Conservation (phyloP, 1,140 invertebrate genomes). For the Lepidurus apus region DNA sequence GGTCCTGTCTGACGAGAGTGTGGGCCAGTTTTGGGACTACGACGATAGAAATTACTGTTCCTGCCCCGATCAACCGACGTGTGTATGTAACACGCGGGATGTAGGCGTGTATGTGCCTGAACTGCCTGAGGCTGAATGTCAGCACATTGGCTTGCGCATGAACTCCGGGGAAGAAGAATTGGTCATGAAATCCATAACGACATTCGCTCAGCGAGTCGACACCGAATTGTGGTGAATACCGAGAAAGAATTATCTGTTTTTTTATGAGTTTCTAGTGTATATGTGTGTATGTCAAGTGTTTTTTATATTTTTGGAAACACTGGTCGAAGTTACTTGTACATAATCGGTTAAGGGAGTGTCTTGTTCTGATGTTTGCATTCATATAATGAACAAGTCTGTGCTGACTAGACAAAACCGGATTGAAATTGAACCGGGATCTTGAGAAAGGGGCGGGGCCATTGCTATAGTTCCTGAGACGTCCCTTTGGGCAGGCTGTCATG, state of each 20-base stretch:
- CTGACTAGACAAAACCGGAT: background rate
- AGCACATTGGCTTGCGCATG: background rate
- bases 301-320: background rate
- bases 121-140: background rate
- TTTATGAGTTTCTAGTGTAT: background rate
- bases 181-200: background rate
- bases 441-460: background rate
- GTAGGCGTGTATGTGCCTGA: constrained; percentile 1
- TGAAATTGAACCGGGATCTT: background rate
- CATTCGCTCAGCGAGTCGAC: background rate
- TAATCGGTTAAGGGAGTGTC: no score
- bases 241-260: background rate
- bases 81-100: background rate
- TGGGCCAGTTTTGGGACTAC: background rate
- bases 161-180: background rate
- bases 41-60: background rate
- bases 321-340: no score
- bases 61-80: background rate
- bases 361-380: no score
- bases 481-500: background rate
- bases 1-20: background rate
- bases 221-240: background rate
- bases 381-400: no score
- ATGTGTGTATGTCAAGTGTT: background rate
- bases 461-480: background rate